These are phyloP conservation scores for Epinephelus lanceolatus DNA, from an alignment of 2,113 vertebrate species.

Conservation along the genomic window DNA sequence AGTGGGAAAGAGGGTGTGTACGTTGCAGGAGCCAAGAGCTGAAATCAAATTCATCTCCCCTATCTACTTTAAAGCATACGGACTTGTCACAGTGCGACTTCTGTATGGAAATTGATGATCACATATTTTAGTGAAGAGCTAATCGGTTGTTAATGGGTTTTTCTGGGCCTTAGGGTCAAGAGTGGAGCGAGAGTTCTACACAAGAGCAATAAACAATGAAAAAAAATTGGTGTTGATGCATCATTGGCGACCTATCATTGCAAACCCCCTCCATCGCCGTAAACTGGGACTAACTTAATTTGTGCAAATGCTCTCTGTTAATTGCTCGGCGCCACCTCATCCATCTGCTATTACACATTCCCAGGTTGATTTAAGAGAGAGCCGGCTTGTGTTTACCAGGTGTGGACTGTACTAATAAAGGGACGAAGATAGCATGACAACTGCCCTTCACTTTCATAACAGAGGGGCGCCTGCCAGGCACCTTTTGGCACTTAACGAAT, in stretches of 20 bases:
- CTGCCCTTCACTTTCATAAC: constrained; percentile 68
- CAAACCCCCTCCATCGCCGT: neutral
- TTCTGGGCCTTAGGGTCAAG: constrained; percentile 29
- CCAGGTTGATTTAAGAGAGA: neutral
- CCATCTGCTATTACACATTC: neutral
- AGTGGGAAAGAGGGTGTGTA: constrained; percentile 11
- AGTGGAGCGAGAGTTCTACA: constrained; percentile 11
- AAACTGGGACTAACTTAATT: neutral
- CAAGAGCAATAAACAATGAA: constrained; percentile 19
- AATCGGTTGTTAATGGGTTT: constrained; percentile 59
- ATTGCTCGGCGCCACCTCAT: constrained; percentile 14
- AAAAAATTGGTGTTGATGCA: constrained; percentile 10
- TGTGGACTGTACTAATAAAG: constrained; percentile 58
- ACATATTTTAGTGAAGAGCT: constrained; percentile 21
- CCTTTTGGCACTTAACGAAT: constrained; percentile 74
- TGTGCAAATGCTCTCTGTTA: constrained; percentile 16
- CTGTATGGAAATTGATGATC: constrained; percentile 41
- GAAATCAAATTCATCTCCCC: constrained; percentile 27
- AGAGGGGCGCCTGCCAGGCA: constrained; percentile 65
- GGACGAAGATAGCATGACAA: constrained; percentile 47
- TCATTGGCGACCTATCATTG: constrained; percentile 7
- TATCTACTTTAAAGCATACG: constrained; percentile 17
- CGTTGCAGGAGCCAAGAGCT: constrained; percentile 22
- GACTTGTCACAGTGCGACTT: constrained; percentile 22
- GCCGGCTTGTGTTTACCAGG: constrained; percentile 52